Conservation (phyloP, 2,113 vertebrate genomes). For the Cheirogaleus medius region DNA sequence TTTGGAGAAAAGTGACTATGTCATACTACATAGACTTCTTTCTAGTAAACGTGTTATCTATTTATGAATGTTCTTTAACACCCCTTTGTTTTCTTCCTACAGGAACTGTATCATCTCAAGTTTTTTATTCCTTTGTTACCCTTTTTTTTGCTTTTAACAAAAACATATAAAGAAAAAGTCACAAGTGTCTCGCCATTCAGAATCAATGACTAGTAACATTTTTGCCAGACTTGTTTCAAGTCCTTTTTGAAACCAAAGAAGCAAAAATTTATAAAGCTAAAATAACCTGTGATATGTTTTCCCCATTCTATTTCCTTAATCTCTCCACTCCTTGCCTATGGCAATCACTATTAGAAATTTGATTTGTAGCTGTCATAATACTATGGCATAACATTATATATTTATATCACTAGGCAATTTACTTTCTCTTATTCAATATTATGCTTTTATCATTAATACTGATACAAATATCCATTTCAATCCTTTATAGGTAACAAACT, state of each 20-base stretch:
- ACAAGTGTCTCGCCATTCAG: not conserved
- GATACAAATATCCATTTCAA: not conserved
- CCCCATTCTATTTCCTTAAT: not conserved
- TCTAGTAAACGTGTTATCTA: not conserved
- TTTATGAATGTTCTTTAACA: not conserved
- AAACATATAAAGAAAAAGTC: constrained; percentile 13
- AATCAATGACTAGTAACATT: not conserved
- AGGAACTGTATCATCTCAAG: not conserved
- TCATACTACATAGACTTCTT: not conserved
- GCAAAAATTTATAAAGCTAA: not conserved
- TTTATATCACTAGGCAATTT: not conserved
- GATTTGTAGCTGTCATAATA: not conserved
- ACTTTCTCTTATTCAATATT: not conserved
- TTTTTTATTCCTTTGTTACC: not conserved
- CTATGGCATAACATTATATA: not conserved
- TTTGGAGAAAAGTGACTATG: not conserved
- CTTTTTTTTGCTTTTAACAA: constrained; percentile 29
- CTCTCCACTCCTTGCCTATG: not conserved
- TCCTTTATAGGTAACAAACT: not conserved
- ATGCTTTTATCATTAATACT: not conserved
- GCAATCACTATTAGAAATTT: not conserved
- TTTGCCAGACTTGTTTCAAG: not conserved
- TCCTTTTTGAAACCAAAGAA: not conserved
- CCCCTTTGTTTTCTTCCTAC: not conserved
- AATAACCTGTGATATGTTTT: not conserved